These are phyloP conservation scores for Prochilodus magdalenae DNA, from an alignment of 2,113 vertebrate species.

Conservation along the genomic window DNA sequence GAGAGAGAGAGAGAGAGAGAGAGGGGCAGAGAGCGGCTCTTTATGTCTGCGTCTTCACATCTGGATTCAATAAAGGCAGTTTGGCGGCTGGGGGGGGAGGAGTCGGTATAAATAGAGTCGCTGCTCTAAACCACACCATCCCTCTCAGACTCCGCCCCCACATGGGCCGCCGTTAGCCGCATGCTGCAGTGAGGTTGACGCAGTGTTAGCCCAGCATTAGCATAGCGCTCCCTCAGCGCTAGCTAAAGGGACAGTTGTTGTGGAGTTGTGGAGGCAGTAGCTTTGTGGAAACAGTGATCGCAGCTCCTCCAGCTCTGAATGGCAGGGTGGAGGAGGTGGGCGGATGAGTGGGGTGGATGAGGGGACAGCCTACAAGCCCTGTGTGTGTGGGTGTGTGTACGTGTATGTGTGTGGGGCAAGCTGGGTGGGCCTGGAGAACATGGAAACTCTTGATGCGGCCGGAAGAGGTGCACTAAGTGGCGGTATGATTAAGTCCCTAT, in stretches of 20 bases:
- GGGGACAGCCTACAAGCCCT: background rate
- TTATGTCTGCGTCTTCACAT: conserved; percentile 70
- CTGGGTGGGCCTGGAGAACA: conserved; percentile 26
- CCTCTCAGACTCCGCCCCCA: conserved; percentile 47
- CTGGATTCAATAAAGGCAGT: conserved; percentile 78
- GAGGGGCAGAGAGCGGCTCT: conserved; percentile 17
- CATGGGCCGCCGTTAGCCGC: background rate
- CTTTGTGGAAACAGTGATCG: conserved; percentile 64
- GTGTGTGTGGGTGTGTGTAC: conserved; percentile 52
- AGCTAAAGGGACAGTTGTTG: conserved; percentile 5
- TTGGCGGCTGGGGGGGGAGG: conserved; percentile 70
- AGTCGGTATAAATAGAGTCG: conserved; percentile 76
- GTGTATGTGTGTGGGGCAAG: background rate
- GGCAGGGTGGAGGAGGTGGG: conserved; percentile 34
- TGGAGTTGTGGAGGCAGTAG: background rate
- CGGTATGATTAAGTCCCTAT: conserved; percentile 3
- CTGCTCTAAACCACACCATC: conserved; percentile 70
- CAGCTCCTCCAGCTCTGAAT: conserved; percentile 24
- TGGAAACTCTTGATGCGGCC: conserved; percentile 20
- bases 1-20: background rate
- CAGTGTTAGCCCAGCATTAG: background rate
- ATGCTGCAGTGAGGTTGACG: background rate
- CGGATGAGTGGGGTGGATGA: conserved; percentile 20
- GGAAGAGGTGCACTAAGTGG: conserved; percentile 4
- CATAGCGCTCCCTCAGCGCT: background rate